Base-by-base conservation (phyloP, 1,140 invertebrate species). In the Sesamia nonagrioides region DNA sequence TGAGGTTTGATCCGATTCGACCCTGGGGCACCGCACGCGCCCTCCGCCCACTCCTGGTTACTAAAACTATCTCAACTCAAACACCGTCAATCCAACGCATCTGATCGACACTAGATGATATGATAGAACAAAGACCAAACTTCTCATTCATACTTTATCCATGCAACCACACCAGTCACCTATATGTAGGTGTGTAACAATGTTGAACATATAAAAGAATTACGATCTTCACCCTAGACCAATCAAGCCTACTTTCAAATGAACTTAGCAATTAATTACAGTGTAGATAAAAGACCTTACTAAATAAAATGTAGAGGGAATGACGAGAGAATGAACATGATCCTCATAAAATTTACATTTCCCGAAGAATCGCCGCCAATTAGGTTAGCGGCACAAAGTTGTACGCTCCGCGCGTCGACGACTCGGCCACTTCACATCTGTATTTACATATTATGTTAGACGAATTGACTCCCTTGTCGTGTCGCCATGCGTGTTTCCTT, bases 301-400 rank as follows among this genome's bases (percentile, higher is more conserved):
- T 82, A 83, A 80, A 81, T 83, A 83, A 84, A 80, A 82, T 83
- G 83, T 82, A 72, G 79, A 60, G 75, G 58, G 80, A 87, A 84
- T 84, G 85, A 85, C 72, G 63, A 81, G 68, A 58, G 72, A 82
- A n/a, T n/a, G n/a, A n/a, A 84, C 82, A 77, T 78, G 48, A 75
- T 61, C 58, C 42, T 80, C 79, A 87, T 91, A 89, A 92, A 89
- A 93, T 93, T 93, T 88, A 83, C 91, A 93, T 91, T 90, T 90
- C 83, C 52, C 82, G 35, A 83, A 74, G 84, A 86, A 84, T 84
- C 88, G 85, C 61, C 84, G 91, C 90, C 91, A 93, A 92, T 92
- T 92, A 92, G 91, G 91, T 93, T 91, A 93, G 85, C 87, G 84
- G 88, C 86, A 81, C 86, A 85, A 72, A 84, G 86, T 89, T 83